Conservation (phyloP, 2,113 vertebrate species). For the Hippopotamus amphibius region DNA sequence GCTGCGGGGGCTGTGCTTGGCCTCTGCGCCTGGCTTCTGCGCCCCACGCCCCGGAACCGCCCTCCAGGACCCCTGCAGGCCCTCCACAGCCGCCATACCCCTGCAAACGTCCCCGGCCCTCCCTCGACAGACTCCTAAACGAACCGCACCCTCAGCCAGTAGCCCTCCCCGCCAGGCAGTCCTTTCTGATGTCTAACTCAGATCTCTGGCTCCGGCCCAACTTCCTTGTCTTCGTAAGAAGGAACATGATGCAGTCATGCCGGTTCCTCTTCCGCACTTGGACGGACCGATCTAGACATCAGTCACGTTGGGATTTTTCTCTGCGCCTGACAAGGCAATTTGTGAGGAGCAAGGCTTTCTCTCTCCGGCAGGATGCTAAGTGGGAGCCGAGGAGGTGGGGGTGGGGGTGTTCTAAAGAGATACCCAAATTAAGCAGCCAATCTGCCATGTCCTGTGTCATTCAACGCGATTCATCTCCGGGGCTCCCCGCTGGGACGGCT, state of each 20-base stretch:
- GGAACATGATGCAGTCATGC: background rate
- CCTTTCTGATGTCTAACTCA: background rate
- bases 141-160: background rate
- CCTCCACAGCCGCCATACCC: background rate
- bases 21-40: fast-evolving
- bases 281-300: constrained; percentile 1
- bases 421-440: constrained; percentile 77
- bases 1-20: background rate
- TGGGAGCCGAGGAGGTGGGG: constrained; percentile 36
- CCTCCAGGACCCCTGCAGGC: background rate
- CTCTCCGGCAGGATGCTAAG: constrained; percentile 44
- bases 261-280: background rate
- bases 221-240: background rate
- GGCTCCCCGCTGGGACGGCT: constrained; percentile 41
- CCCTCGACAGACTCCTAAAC: background rate
- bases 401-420: constrained; percentile 62
- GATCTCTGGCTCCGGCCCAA: background rate
- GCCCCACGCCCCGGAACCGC: fast-evolving
- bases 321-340: constrained; percentile 46
- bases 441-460: constrained; percentile 71
- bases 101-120: background rate
- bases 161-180: background rate
- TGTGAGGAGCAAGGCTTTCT: constrained; percentile 35
- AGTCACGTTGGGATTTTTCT: constrained; percentile 48
- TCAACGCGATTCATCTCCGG: constrained; percentile 57